Base-by-base conservation (phyloP, 2,888 invertebrate genomes). In the Idaea dimidiata region DNA sequence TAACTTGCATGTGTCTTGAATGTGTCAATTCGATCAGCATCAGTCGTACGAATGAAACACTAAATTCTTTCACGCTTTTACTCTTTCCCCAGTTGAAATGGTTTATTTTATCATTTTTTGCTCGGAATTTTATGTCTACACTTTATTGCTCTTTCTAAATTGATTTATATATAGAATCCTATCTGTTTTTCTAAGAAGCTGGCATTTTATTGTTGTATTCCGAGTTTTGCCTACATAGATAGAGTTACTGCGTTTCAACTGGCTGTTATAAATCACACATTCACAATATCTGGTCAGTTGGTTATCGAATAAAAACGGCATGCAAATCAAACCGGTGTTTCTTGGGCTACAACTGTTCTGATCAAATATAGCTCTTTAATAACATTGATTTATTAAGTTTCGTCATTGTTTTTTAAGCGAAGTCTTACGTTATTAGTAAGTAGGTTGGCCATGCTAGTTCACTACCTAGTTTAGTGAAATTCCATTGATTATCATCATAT, bases 1-100 rank as follows among this genome's bases (percentile, higher is more conserved):
- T 69, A 71, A 73, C 73, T 65, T 65, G 65, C 66, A 70, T 64
- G 71, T 70, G 67, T 69, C 66, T 68, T 61, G 65, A 66, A 63
- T 62, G 65, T 62, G 61, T 66, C 68, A 57, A 62, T 62, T 62
- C 17, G 58, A 64, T 62, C 61, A 55, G 58, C 65, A 57, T 67
- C 61, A 17, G 58, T 53, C 32, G 59, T 66, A 17, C 17, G 10
- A 59, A 63, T 62, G 6, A 17, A 62, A 54, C 58, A 10, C 54
- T n/a, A 55, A 59, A 62, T 70, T 64, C 59, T 54, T 65, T 61
- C 69, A 69, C 68, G 68, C 17, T 43, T 43, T 43, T 43, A 43
- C 43, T 43, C 43, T 43, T 43, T 43, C 10, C 43, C 10, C 43
- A 8, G 43, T 43, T 43, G 14, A 43, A 43, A 43, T 43, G 43